Conservation (phyloP, 1,140 invertebrate genomes). For the Homalodisca vitripennis region DNA sequence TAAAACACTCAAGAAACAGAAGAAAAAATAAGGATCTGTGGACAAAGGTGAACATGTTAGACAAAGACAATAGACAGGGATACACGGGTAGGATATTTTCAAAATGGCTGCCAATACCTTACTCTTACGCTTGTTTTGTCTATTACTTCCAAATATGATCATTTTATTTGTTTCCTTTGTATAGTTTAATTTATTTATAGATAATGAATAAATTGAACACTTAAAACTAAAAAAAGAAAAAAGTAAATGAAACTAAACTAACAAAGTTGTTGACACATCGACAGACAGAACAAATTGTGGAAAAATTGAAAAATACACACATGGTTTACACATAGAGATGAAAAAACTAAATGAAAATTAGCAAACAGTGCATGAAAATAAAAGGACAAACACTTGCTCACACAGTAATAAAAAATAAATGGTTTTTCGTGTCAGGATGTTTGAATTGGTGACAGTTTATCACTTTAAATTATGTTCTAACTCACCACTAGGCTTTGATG, state of each 20-base stretch:
- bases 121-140: conserved; percentile 1
- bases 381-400: conserved; percentile 39
- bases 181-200: conserved; percentile 11
- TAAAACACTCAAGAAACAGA: conserved; percentile 30
- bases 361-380: conserved; percentile 37
- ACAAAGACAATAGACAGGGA: conserved; percentile 46
- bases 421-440: conserved; percentile 6
- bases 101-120: conserved; percentile 45
- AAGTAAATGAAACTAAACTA: conserved; percentile 40
- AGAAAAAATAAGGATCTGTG: conserved; percentile 22
- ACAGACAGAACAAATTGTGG: conserved; percentile 34
- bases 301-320: conserved; percentile 46
- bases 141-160: conserved; percentile 19
- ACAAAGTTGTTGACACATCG: conserved; percentile 40
- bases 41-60: conserved; percentile 32
- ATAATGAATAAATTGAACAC: conserved; percentile 26
- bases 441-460: not conserved
- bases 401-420: conserved; percentile 35
- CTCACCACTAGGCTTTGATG: too few relatives aligned
- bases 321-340: conserved; percentile 59
- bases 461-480: too few relatives aligned
- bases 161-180: conserved; percentile 5
- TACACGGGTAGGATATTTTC: conserved; percentile 48
- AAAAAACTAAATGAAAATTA: conserved; percentile 50
- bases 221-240: conserved; percentile 34